Base-by-base conservation (phyloP, 2,888 invertebrate genomes). In the Eupithecia insigniata region DNA sequence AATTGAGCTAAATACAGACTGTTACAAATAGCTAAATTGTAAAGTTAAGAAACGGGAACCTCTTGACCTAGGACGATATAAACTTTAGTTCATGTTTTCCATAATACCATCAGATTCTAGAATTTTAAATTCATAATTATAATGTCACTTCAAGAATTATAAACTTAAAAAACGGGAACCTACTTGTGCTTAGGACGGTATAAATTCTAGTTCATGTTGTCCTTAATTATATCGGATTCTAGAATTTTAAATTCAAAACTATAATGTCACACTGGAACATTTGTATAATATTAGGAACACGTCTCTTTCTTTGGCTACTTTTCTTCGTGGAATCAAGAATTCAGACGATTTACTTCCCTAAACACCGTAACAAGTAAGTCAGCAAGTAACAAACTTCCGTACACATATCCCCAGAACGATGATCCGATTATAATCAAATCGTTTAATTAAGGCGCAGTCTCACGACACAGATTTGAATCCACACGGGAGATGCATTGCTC, bases 371-470 rank as follows among this genome's bases (percentile, higher is more conserved):
- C 22, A 22, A 22, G 22, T 39, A 18, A 39, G 34, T 1, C 12
- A 26, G 5, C 5, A 26, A 7, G 18, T 34, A 62, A 62, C 61
- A 62, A 66, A 68, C 81, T n/a, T 83, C 83, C 84, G 87, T 87
- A 26, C 51, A 55, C 55, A 55, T 88, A 88, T 83, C 86, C 84
- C 81, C 84, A 82, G 83, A 84, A 82, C 82, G 80, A 83, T 83
- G 84, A 86, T 85, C 79, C 77, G 82, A 85, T 86, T 85, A 81
- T 78, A 84, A 84, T 88, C 78, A 81, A 74, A 74, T 69, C 83
- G 82, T 85, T 89, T 89, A 90, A 90, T 90, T 91, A 90, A 89
- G 85, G 86, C 76, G 70, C 84, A 78, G 83, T 88, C 83, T 83
- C 84, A 87, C 86, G 85, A 85, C 84, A 82, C 83, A 77, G 79